phyloP scores from a whole-genome alignment of 2,113 vertebrate genomes.

The Tragelaphus buxtoni region DNA sequence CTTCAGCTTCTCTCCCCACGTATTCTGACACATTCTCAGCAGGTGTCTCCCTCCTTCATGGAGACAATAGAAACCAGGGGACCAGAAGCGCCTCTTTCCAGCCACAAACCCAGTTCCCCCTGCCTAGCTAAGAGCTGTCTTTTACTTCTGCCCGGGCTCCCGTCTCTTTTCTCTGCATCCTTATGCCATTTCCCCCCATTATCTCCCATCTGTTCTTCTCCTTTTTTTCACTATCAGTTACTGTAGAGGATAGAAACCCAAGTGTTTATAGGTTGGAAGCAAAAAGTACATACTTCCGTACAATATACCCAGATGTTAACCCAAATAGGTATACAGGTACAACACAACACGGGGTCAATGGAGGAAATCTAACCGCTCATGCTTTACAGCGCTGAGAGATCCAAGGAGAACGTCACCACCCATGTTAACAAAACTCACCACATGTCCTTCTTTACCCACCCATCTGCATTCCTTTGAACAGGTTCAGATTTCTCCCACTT shows the following conservation, averaged over 20 bases:
- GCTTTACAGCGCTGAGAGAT: fast-evolving
- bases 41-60: background rate
- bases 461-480: background rate
- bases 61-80: background rate
- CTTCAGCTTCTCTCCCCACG: background rate
- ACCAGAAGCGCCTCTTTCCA: background rate
- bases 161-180: background rate
- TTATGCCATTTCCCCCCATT: background rate
- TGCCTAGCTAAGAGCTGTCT: background rate
- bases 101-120: too few relatives aligned
- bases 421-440: background rate
- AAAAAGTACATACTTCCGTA: background rate
- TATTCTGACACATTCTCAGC: background rate
- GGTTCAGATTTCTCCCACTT: background rate
- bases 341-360: background rate
- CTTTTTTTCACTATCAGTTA: background rate
- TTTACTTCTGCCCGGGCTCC: too few relatives aligned
- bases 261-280: background rate
- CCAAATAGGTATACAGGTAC: background rate
- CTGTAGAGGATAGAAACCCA: background rate
- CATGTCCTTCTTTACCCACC: background rate
- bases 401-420: background rate
- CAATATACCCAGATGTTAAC: background rate
- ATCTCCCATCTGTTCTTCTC: background rate
- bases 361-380: background rate